These are phyloP conservation scores for Lasioglossum baleicum DNA, from an alignment of 1,140 invertebrate species.

Conservation along the genomic window DNA sequence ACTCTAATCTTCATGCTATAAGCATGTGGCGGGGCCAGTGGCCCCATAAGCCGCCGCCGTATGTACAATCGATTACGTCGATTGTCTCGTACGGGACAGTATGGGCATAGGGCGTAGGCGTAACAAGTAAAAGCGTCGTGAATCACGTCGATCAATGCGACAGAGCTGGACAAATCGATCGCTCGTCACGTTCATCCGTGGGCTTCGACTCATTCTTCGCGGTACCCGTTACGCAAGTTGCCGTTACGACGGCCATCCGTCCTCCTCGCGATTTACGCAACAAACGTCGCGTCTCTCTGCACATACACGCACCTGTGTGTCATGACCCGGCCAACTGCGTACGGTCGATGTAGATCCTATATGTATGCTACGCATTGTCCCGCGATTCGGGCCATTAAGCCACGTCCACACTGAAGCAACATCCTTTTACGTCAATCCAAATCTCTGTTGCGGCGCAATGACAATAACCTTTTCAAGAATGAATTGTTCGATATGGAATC, in stretches of 20 bases:
- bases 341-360: too few species aligned
- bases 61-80: conserved; percentile 4
- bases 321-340: too few species aligned
- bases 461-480: too few species aligned
- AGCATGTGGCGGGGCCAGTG: neutral
- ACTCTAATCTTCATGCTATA: too few species aligned
- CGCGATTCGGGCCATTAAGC: too few species aligned
- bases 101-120: neutral
- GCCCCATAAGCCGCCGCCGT: neutral
- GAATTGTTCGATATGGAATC: too few species aligned
- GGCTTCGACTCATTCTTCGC: conserved; percentile 11
- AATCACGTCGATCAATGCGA: conserved; percentile 51
- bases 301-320: neutral
- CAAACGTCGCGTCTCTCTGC: neutral
- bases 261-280: conserved; percentile 49
- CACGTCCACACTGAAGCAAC: too few species aligned
- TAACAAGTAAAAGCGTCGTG: conserved; percentile 47
- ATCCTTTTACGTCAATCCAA: too few species aligned
- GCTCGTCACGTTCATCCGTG: conserved; percentile 32
- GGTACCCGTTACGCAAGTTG: conserved; percentile 41
- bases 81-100: too few species aligned
- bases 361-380: too few species aligned
- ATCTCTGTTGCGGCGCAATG: too few species aligned
- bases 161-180: conserved; percentile 24
- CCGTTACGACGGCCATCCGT: conserved; percentile 27